These are phyloP conservation scores for Melanotaenia trifasciata DNA, from an alignment of 2,797 vertebrate genomes.

Conservation along the genomic window DNA sequence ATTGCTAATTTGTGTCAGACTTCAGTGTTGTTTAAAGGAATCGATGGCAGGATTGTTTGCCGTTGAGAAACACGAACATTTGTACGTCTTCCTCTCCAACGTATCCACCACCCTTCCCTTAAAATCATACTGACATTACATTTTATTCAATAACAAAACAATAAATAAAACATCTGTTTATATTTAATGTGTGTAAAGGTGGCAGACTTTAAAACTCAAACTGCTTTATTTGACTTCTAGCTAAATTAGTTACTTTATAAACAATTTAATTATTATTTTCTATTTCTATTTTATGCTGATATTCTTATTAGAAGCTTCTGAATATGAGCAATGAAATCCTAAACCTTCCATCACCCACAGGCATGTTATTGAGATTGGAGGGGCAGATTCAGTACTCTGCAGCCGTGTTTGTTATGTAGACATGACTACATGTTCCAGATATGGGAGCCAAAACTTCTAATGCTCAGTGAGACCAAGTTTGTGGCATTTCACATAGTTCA, in stretches of 20 bases:
- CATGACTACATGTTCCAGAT: constrained; percentile 46
- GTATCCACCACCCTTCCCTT: not conserved
- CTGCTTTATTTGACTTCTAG: not conserved
- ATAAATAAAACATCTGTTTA: not conserved
- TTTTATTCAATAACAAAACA: no score
- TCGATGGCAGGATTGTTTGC: not conserved
- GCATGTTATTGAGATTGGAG: constrained; percentile 7
- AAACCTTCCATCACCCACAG: constrained; percentile 1
- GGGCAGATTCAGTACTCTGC: constrained; percentile 18
- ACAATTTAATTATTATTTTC: constrained; percentile 6
- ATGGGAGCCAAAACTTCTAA: constrained; percentile 38
- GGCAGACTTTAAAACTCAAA: not conserved
- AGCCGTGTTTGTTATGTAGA: constrained; percentile 54
- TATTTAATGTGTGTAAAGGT: not conserved
- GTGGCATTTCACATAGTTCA: constrained; percentile 33
- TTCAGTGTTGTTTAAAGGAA: not conserved
- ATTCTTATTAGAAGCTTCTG: not conserved
- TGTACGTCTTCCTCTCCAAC: no score
- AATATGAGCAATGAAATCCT: constrained; percentile 5
- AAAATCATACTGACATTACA: not conserved
- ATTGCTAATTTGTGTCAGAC: not conserved
- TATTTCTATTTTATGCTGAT: not conserved
- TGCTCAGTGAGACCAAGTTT: constrained; percentile 42
- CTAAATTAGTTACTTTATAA: not conserved
- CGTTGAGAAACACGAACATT: not conserved